A percentile compares a stretch with the other conserved stretches of the same genome.
Evolutionary conservation across 2,888 invertebrate genomes (phyloP).

Genomic region (Drosophila anceps): DNA sequence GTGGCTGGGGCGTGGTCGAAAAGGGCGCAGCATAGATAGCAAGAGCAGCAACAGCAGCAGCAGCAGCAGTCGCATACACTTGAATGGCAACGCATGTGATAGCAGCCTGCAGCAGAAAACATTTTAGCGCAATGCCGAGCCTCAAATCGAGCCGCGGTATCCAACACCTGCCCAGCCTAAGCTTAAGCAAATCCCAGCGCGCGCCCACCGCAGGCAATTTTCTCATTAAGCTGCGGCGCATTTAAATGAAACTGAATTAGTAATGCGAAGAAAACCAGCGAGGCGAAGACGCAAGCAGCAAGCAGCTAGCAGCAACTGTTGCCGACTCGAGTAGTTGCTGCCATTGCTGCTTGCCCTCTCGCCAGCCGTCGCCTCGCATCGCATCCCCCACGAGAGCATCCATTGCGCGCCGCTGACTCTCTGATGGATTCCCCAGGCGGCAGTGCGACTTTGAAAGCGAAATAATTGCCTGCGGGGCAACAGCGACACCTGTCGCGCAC

Average conservation of each 20-base stretch:
- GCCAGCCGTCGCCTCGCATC: not conserved
- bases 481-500: conserved; percentile 60
- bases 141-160: conserved; percentile 37
- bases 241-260: conserved; percentile 81
- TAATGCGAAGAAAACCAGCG: conserved; percentile 64
- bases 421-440: conserved; percentile 63
- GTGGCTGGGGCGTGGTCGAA: conserved; percentile 32
- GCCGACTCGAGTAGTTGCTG: conserved; percentile 38
- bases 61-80: conserved; percentile 32
- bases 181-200: conserved; percentile 46
- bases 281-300: conserved; percentile 41
- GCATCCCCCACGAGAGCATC: conserved; percentile 22
- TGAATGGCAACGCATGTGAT: conserved; percentile 53
- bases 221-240: conserved; percentile 77
- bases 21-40: conserved; percentile 24
- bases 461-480: conserved; percentile 69
- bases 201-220: conserved; percentile 76
- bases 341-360: conserved; percentile 2
- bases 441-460: conserved; percentile 60
- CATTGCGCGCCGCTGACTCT: conserved; percentile 15
- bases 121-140: conserved; percentile 31
- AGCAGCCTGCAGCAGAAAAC: conserved; percentile 43
- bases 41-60: conserved; percentile 27
- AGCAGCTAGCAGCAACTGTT: conserved; percentile 48
- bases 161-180: conserved; percentile 43